Percentiles rank a stretch among this genome's conserved stretches.
Evolutionary conservation across 2,888 invertebrate genomes (phyloP).

Genomic region (Protodeltote pygarga): DNA sequence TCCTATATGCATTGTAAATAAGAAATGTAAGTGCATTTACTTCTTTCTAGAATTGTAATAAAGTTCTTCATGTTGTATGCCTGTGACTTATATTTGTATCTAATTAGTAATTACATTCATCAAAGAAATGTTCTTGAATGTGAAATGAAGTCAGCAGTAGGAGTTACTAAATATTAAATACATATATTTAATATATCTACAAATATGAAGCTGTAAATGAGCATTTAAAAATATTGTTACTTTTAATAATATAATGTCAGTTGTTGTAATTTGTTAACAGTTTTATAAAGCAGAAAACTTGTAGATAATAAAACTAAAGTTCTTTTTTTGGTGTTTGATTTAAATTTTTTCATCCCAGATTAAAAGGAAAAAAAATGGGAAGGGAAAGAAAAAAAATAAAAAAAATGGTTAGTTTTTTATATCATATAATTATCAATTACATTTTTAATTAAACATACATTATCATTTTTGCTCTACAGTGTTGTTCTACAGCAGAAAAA

Average conservation of each 20-base stretch:
- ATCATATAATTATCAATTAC: slow-evolving; percentile 79
- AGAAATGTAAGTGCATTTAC: not conserved
- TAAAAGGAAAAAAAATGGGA: slow-evolving; percentile 11
- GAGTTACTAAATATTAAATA: too few relatives aligned
- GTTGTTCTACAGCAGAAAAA: slow-evolving; percentile 77
- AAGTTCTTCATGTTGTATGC: slow-evolving; percentile 1
- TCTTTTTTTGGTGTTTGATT: slow-evolving; percentile 41
- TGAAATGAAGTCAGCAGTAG: not conserved
- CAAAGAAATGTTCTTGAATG: slow-evolving; percentile 8
- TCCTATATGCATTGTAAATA: slow-evolving; percentile 26
- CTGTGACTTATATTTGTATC: slow-evolving; percentile 2
- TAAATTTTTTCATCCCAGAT: slow-evolving; percentile 10
- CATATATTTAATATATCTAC: too few relatives aligned
- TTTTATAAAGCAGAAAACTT: slow-evolving; percentile 2
- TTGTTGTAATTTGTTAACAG: not conserved
- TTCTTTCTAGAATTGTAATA: not conserved
- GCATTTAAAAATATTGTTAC: slow-evolving; percentile 1
- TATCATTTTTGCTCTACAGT: slow-evolving; percentile 76
- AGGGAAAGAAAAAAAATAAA: slow-evolving; percentile 26
- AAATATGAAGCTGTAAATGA: not conserved
- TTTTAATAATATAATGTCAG: not conserved
- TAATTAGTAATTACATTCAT: slow-evolving; percentile 6
- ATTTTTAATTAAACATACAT: slow-evolving; percentile 78
- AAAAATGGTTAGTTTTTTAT: slow-evolving; percentile 46
- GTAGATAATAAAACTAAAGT: slow-evolving; percentile 37